Conservation (phyloP, 2,113 vertebrate genomes). For the Grammomys surdaster region DNA sequence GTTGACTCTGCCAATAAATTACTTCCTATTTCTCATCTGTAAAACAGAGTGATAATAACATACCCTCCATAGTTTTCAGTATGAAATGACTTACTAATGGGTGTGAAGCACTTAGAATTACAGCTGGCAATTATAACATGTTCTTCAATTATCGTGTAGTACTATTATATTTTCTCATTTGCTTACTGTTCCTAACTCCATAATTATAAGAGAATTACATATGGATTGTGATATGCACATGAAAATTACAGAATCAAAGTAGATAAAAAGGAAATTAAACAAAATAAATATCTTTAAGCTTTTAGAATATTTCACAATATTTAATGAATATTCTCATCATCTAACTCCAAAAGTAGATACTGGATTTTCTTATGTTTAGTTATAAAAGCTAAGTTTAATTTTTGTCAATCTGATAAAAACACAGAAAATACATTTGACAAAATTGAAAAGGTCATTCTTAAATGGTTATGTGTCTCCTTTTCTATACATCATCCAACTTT, state of each 20-base stretch:
- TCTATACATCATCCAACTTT: background rate
- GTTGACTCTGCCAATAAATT: background rate
- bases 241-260: conserved; percentile 36
- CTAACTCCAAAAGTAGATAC: conserved; percentile 18
- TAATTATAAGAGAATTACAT: conserved; percentile 1
- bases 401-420: background rate
- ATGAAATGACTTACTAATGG: background rate
- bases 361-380: conserved; percentile 19
- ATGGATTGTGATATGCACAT: background rate
- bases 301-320: conserved; percentile 13
- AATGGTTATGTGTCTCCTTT: background rate
- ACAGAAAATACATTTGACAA: conserved; percentile 45
- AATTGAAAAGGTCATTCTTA: background rate
- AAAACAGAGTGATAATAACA: conserved; percentile 43
- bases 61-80: background rate
- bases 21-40: conserved; percentile 21
- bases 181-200: conserved; percentile 13
- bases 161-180: conserved; percentile 25
- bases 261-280: conserved; percentile 49
- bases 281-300: background rate
- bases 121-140: background rate
- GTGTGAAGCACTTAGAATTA: background rate
- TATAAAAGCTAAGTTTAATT: background rate
- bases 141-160: conserved; percentile 33
- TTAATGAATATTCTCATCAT: conserved; percentile 10